Conservation (phyloP, 2,113 vertebrate species). For the Antechinus flavipes region DNA sequence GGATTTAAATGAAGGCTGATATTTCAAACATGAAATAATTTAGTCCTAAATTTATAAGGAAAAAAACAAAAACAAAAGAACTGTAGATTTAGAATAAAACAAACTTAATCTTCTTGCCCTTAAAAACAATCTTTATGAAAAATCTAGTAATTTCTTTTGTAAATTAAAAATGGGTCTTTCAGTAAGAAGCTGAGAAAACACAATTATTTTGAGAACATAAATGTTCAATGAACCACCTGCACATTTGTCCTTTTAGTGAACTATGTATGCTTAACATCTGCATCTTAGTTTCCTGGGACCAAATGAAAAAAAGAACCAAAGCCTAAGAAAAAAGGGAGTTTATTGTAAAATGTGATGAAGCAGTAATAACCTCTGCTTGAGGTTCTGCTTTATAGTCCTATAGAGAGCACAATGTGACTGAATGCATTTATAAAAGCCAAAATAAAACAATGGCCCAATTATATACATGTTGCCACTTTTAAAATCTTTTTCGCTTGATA, state of each 20-base stretch:
- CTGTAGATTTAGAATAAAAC: background rate
- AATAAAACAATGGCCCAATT: conserved; percentile 48
- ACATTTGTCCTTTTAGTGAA: conserved; percentile 54
- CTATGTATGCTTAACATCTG: conserved; percentile 60
- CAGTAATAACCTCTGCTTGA: conserved; percentile 80
- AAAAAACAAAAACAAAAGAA: background rate
- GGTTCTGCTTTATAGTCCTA: conserved; percentile 77
- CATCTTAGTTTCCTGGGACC: conserved; percentile 69
- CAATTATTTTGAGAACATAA: conserved; percentile 54
- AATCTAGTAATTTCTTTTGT: conserved; percentile 47
- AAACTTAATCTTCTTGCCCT: background rate
- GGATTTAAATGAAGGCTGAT: background rate
- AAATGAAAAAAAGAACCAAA: conserved; percentile 65
- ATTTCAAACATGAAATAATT: conserved; percentile 42
- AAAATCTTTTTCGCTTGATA: conserved; percentile 98
- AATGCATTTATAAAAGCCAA: conserved; percentile 70
- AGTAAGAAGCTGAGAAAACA: conserved; percentile 40
- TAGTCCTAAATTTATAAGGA: conserved; percentile 45
- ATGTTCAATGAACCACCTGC: conserved; percentile 54
- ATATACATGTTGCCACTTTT: conserved; percentile 59
- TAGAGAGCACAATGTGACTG: conserved; percentile 70
- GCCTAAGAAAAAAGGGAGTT: conserved; percentile 69
- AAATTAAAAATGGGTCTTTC: conserved; percentile 34
- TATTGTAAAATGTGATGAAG: conserved; percentile 83
- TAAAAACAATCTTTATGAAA: conserved; percentile 42